These are phyloP conservation scores for Columba livia DNA, from an alignment of 2,113 vertebrate genomes.

Conservation along the genomic window DNA sequence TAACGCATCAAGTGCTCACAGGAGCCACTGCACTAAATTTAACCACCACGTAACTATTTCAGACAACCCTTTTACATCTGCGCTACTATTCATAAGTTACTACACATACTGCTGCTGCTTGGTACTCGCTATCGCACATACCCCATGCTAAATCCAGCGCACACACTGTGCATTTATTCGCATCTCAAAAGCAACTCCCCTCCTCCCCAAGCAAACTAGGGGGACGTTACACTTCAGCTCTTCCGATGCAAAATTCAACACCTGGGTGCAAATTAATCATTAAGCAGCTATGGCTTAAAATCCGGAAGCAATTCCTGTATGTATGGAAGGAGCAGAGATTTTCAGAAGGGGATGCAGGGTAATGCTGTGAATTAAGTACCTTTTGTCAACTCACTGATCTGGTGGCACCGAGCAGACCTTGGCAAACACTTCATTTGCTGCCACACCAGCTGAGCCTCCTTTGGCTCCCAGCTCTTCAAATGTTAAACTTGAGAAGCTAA, in stretches of 20 bases:
- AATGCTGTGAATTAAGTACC: neutral
- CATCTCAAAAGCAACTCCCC: neutral
- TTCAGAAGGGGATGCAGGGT: neutral
- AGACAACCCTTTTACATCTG: neutral
- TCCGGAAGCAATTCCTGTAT: neutral
- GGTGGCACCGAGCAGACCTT: neutral
- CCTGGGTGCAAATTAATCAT: neutral
- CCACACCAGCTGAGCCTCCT: neutral
- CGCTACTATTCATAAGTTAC: neutral
- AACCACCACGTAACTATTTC: neutral
- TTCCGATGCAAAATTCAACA: neutral
- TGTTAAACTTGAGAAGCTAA: neutral
- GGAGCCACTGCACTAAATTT: neutral
- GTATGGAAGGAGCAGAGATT: neutral
- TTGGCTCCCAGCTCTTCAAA: neutral
- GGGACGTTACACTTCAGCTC: neutral
- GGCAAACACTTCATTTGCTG: neutral
- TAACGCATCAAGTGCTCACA: neutral
- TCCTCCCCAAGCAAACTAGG: too few species aligned
- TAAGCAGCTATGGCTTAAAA: neutral
- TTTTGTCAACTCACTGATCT: neutral
- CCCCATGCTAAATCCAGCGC: neutral
- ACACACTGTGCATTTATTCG: rapidly evolving
- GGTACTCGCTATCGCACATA: rapidly evolving
- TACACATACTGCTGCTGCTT: neutral